Base-by-base conservation (phyloP, 2,888 invertebrate genomes). In the Abscondita cerata region DNA sequence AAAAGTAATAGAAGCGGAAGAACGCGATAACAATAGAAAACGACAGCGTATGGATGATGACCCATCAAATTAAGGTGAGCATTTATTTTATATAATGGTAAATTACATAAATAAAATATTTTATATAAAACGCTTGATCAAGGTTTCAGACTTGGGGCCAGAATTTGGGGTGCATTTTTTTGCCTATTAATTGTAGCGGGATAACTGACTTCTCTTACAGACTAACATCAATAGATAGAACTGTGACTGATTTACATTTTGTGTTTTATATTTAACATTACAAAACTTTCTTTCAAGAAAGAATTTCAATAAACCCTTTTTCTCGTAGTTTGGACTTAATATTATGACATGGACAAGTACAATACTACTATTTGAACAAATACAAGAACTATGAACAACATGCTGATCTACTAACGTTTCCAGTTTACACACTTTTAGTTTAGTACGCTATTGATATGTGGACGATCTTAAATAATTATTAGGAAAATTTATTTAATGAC, bases 1-100 rank as follows among this genome's bases (percentile, higher is more conserved):
- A 53, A 93, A 95, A 83, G 96, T 96, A 3, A 82, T 96, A 80
- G 90, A 93, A 77, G 96, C 96, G 0, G 95, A 95, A 73, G 92
- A 92, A 69, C 86, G 75, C 40, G 71, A 69, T 11, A 66, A 65
- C 40, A 66, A 69, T 51, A 67, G 69, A 46, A 55, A 70, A 36
- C 71, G 70, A 59, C 58, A 71, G 11, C 50, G 66, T 40, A 66
- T 66, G 50, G 50, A 69, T 5, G 71, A 70, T 25, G 64, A 66
- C 31, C 53, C 54, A 8, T 50, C 62, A 0, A 19, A 47, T 15
- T 60, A 56, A 50, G 18, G 61, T 61, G 55, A 61, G 61, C 52
- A 33, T n/a, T 56, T 48, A 47, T 40, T 56, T 25, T 31, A 25
- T 13, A 13, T 19, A 52, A 13, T 19, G n/a, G n/a, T n/a, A 34